These are phyloP conservation scores for Pogonocichla stellata DNA, from an alignment of 2,113 vertebrate species.

Conservation along the genomic window DNA sequence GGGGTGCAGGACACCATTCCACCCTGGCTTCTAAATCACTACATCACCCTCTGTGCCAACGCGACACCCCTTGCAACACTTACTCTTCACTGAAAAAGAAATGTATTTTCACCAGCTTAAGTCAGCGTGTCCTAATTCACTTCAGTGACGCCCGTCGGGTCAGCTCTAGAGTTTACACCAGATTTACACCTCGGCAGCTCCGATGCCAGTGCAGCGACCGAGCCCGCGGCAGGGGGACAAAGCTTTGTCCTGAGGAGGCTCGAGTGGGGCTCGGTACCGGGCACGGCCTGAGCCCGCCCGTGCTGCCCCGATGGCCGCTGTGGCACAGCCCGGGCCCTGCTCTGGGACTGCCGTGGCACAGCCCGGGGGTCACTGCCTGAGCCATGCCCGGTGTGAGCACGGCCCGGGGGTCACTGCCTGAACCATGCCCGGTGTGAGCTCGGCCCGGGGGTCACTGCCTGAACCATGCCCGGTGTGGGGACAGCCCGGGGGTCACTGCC, in stretches of 20 bases:
- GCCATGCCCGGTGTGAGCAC: neutral
- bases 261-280: accelerated
- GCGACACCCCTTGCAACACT: neutral
- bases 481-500: too few relatives aligned
- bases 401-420: too few relatives aligned
- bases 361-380: too few relatives aligned
- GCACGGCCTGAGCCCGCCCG: neutral
- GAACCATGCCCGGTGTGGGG: too few relatives aligned
- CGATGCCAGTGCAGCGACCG: neutral
- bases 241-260: neutral
- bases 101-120: neutral
- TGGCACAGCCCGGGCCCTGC: neutral
- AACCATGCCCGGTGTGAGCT: too few relatives aligned
- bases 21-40: neutral
- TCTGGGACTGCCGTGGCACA: neutral
- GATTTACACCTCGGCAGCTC: neutral
- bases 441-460: too few relatives aligned
- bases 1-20: accelerated
- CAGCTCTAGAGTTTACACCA: neutral
- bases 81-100: neutral
- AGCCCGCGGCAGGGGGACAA: neutral
- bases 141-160: neutral
- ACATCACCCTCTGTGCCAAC: neutral
- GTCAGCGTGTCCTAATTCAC: neutral
- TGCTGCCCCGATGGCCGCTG: neutral